Percentiles rank a stretch among this genome's conserved stretches.
Evolutionary conservation across 2,113 vertebrate genomes (phyloP).

Genomic region (Mastomys natalensis): DNA sequence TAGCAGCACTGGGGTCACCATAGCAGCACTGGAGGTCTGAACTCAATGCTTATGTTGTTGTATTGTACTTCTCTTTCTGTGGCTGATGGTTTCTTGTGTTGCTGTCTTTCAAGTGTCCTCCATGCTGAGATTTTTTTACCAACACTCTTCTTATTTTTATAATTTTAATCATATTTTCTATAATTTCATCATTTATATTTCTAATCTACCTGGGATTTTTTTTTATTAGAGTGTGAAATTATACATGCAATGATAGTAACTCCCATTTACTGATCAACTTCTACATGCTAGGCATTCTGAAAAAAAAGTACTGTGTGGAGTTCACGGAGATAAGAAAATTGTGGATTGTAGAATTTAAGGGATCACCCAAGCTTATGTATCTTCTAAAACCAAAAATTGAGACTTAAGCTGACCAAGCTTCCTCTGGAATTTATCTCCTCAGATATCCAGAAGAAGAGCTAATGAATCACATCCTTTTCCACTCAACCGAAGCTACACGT

Average conservation of each 20-base stretch:
- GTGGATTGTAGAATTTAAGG: neutral
- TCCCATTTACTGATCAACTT: neutral
- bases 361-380: neutral
- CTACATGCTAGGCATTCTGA: neutral
- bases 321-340: neutral
- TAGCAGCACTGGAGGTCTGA: no score
- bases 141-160: neutral
- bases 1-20: neutral
- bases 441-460: conserved; percentile 4
- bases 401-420: neutral
- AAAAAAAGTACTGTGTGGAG: neutral
- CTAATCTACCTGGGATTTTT: neutral
- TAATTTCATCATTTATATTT: conserved; percentile 10
- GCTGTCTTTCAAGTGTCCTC: neutral
- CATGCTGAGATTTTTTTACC: conserved; percentile 17
- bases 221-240: neutral
- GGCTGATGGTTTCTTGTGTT: neutral
- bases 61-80: neutral
- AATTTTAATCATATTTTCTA: neutral
- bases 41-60: conserved; percentile 1
- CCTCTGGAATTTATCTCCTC: neutral
- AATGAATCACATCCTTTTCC: neutral
- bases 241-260: neutral
- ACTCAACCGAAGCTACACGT: neutral
- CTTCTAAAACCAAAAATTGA: neutral